These are phyloP conservation scores for Rallus crepitans DNA, from an alignment of 2,797 vertebrate genomes.

Conservation along the genomic window DNA sequence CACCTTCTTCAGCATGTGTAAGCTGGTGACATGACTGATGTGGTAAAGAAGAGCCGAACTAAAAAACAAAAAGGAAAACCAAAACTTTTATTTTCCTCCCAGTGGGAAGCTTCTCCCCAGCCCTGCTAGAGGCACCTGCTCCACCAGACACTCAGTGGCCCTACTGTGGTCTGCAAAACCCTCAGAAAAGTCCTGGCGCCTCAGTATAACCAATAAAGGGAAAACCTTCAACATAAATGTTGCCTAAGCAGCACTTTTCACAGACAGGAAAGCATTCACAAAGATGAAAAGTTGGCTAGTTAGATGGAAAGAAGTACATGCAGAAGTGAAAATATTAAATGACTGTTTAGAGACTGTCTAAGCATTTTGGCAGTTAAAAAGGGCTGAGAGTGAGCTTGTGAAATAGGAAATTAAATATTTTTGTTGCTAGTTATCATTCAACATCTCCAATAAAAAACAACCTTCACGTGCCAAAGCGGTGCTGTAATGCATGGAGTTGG, in stretches of 20 bases:
- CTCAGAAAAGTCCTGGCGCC: background rate
- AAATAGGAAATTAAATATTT: constrained; percentile 51
- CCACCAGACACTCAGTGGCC: background rate
- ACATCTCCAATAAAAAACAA: background rate
- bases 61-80: background rate
- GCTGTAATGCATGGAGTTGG: background rate
- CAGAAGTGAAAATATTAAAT: constrained; percentile 2
- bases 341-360: constrained; percentile 15
- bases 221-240: background rate
- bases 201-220: background rate
- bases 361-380: background rate
- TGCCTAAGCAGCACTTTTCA: background rate
- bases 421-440: constrained; percentile 23
- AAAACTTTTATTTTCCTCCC: background rate
- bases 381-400: background rate
- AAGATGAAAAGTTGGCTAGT: background rate
- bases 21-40: background rate
- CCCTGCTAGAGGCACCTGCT: background rate
- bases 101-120: background rate
- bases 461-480: background rate
- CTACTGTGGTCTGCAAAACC: background rate
- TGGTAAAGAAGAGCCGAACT: background rate
- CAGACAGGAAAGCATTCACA: background rate
- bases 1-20: background rate
- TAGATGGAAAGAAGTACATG: background rate